Evolutionary conservation across 2,113 vertebrate species (phyloP).

Genomic region (Oxygymnocypris stewartii): DNA sequence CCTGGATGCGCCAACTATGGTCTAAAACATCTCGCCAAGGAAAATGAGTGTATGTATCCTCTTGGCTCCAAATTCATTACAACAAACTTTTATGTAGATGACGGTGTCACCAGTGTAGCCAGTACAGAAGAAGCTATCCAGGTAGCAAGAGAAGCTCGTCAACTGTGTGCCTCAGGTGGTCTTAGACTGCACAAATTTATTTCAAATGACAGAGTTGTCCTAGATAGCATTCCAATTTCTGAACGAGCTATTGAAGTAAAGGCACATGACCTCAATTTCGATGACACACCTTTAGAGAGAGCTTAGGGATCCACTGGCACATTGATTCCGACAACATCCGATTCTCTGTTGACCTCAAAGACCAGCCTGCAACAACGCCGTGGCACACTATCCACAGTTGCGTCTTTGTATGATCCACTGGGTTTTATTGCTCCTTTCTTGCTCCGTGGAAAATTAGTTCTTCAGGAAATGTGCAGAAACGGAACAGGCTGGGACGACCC

Average conservation of each 20-base stretch:
- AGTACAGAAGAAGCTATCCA: background rate
- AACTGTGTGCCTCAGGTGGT: background rate
- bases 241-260: background rate
- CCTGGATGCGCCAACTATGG: background rate
- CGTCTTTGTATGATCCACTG: background rate
- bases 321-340: background rate
- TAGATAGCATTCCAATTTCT: background rate
- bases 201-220: background rate
- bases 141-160: background rate
- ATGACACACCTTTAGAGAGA: background rate
- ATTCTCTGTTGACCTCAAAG: background rate
- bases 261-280: background rate
- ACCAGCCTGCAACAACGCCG: background rate
- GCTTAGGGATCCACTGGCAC: slow-evolving; percentile 1
- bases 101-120: background rate
- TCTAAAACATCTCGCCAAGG: background rate
- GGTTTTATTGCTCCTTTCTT: background rate
- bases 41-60: background rate
- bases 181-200: background rate
- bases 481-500: background rate
- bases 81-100: background rate
- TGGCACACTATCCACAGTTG: background rate
- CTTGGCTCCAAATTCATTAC: background rate
- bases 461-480: slow-evolving; percentile 1
- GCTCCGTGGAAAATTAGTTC: background rate